Evolutionary conservation across 2,797 vertebrate genomes (phyloP).

Genomic region (Spondyliosoma cantharus): DNA sequence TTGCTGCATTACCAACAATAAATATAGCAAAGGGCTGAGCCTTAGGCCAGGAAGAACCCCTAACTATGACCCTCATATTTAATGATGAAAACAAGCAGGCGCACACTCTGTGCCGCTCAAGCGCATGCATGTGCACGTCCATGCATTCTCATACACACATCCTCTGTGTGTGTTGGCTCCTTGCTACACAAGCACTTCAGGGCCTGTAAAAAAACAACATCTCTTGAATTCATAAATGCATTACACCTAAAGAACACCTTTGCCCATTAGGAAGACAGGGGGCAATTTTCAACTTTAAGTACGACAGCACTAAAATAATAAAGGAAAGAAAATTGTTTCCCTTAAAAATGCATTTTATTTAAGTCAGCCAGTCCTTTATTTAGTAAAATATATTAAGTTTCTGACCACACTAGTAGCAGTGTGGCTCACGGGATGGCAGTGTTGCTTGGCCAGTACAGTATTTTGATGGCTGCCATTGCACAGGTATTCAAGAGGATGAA

Average conservation of each 20-base stretch:
- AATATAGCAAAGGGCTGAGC: slow-evolving; percentile 85
- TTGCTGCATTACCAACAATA: slow-evolving; percentile 86
- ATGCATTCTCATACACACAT: slow-evolving; percentile 4
- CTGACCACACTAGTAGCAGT: not conserved
- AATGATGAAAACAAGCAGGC: slow-evolving; percentile 85
- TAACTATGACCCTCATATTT: slow-evolving; percentile 84
- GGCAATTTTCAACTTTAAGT: slow-evolving; percentile 6
- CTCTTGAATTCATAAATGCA: slow-evolving; percentile 30
- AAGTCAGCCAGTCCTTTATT: not conserved
- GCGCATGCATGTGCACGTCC: slow-evolving; percentile 48
- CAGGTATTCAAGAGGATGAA: not conserved
- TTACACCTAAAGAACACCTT: not conserved
- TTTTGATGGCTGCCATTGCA: not conserved
- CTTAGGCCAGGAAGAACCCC: slow-evolving; percentile 80
- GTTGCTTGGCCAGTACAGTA: not conserved
- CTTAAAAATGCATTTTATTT: not conserved
- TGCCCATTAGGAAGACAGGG: not conserved
- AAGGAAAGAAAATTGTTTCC: not conserved
- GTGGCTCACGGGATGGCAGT: not conserved
- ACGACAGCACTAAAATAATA: slow-evolving; percentile 2
- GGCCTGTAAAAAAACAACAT: slow-evolving; percentile 40
- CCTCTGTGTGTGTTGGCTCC: slow-evolving; percentile 34
- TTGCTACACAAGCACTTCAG: slow-evolving; percentile 55
- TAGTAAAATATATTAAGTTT: not conserved
- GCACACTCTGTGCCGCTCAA: slow-evolving; percentile 70